These are phyloP conservation scores for Ophion ellenae DNA, from an alignment of 2,888 invertebrate genomes.

Conservation along the genomic window DNA sequence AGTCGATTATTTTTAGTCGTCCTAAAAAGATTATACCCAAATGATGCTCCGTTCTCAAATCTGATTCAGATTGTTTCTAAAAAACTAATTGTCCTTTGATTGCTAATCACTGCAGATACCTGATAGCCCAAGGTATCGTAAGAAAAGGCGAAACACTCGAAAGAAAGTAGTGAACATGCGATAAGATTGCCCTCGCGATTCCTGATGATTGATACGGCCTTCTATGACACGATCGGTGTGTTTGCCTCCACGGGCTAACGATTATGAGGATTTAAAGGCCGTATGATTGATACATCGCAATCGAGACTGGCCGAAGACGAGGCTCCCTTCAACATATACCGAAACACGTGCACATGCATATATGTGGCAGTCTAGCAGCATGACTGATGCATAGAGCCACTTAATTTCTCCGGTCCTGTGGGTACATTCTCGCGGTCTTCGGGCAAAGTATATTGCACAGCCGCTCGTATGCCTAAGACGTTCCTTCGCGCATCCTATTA, in stretches of 20 bases:
- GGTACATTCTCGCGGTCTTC: slow-evolving; percentile 52
- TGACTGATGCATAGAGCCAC: slow-evolving; percentile 59
- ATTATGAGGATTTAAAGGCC: slow-evolving; percentile 29
- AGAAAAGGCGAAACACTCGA: background rate
- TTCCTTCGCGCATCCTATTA: slow-evolving; percentile 24
- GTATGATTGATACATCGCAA: slow-evolving; percentile 25
- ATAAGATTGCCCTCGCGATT: slow-evolving; percentile 2
- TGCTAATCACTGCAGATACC: background rate
- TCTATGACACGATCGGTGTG: slow-evolving; percentile 4
- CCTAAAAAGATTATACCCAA: too few species aligned
- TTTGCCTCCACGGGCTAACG: slow-evolving; percentile 12
- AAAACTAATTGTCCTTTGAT: background rate
- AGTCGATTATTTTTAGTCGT: too few species aligned
- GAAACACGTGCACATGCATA: background rate
- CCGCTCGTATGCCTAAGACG: slow-evolving; percentile 43
- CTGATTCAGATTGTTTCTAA: too few species aligned
- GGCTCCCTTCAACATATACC: background rate
- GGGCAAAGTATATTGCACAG: slow-evolving; percentile 43
- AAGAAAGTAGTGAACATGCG: slow-evolving; percentile 1
- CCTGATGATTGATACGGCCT: slow-evolving; percentile 32
- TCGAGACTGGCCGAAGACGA: slow-evolving; percentile 25
- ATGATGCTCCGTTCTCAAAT: too few species aligned
- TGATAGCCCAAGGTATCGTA: background rate
- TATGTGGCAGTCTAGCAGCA: slow-evolving; percentile 13
- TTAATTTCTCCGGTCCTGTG: slow-evolving; percentile 64